These are phyloP conservation scores for Notolepis coatsorum DNA, from an alignment of 2,797 vertebrate species.

Conservation along the genomic window DNA sequence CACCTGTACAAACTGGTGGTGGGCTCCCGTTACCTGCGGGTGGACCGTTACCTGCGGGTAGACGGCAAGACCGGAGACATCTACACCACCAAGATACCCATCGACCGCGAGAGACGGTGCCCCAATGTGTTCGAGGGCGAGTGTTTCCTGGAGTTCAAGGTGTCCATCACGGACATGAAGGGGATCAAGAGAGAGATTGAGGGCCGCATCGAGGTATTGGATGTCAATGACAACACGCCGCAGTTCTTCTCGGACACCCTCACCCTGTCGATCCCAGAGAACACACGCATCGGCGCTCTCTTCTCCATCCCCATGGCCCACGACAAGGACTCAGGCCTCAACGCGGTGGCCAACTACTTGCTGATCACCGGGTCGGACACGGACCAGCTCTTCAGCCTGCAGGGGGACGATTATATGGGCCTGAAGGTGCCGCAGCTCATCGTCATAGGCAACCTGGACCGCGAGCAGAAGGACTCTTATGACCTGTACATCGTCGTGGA, in stretches of 20 bases:
- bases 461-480: conserved; percentile 95
- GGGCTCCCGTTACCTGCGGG: conserved; percentile 91
- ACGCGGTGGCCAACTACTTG: conserved; percentile 92
- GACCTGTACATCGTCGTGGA: conserved; percentile 95
- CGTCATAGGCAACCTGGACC: conserved; percentile 93
- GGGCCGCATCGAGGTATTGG: conserved; percentile 94
- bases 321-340: conserved; percentile 90
- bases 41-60: too few species aligned
- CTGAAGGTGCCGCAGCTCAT: conserved; percentile 96
- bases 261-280: conserved; percentile 93
- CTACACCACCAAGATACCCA: conserved; percentile 94
- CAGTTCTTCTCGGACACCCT: conserved; percentile 95
- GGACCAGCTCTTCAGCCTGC: conserved; percentile 91
- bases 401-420: conserved; percentile 90
- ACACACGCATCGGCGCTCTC: conserved; percentile 89
- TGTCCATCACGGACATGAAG: conserved; percentile 95
- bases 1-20: conserved; percentile 98
- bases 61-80: conserved; percentile 96
- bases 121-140: conserved; percentile 87
- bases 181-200: conserved; percentile 87
- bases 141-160: conserved; percentile 95
- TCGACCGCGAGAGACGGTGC: conserved; percentile 95
- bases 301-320: conserved; percentile 92
- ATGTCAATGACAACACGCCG: conserved; percentile 98
- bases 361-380: conserved; percentile 87